These are phyloP conservation scores for Paramormyrops kingsleyae DNA, from an alignment of 2,113 vertebrate species.

Conservation along the genomic window DNA sequence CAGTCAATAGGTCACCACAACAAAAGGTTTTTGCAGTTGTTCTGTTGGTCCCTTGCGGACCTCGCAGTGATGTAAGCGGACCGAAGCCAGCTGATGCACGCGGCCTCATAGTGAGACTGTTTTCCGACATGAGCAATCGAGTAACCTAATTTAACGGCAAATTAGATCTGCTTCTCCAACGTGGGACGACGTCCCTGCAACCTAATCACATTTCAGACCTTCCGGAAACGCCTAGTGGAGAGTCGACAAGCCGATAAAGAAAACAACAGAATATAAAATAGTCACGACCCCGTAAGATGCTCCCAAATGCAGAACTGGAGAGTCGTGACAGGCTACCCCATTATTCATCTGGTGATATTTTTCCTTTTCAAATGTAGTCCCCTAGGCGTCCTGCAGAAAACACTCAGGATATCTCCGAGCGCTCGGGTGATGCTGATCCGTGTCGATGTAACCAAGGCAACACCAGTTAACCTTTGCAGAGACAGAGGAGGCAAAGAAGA, in stretches of 20 bases:
- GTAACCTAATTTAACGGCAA: conserved; percentile 31
- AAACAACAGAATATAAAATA: conserved; percentile 20
- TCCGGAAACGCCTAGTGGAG: conserved; percentile 14
- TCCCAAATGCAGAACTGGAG: not conserved
- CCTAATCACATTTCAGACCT: conserved; percentile 28
- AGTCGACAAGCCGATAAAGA: conserved; percentile 19
- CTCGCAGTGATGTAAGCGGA: not conserved
- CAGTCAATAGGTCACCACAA: not conserved
- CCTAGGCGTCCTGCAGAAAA: conserved; percentile 25
- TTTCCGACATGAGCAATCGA: conserved; percentile 14
- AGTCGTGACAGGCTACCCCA: not conserved
- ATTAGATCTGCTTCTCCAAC: conserved; percentile 26
- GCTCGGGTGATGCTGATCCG: conserved; percentile 28
- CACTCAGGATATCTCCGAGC: conserved; percentile 21
- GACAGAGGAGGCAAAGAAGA: conserved; percentile 21
- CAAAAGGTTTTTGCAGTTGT: not conserved
- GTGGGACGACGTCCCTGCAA: not conserved
- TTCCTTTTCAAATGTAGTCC: conserved; percentile 23
- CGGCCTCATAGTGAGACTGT: not conserved
- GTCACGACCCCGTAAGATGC: conserved; percentile 10
- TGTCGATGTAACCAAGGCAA: conserved; percentile 50
- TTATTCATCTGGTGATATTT: conserved; percentile 15
- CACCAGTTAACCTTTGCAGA: conserved; percentile 43
- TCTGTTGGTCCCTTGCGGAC: not conserved
- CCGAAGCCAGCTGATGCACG: not conserved